Evolutionary conservation across 2,888 invertebrate genomes (phyloP), one percentile per base, ranked within the genome.

Genomic region (Ophion slaviceki): DNA sequence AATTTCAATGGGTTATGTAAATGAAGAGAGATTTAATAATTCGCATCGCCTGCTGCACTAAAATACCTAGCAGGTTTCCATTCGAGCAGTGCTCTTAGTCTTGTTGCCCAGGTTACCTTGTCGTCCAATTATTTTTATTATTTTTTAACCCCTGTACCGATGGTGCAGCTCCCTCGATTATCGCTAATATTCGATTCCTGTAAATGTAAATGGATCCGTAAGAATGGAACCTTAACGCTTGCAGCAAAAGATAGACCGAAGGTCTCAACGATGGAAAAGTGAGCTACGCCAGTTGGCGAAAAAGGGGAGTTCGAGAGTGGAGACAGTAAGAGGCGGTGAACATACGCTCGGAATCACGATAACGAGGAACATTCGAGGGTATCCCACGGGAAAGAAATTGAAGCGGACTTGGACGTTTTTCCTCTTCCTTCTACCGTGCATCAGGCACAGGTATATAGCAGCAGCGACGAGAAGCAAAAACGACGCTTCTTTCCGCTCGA

Each of bases 301-400:
- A 62, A 11, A 28, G 28, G 11, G 62, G n/a, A 64, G 45, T 61
- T 45, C 70, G 71, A 57, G 62, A 77, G 53, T 32, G 76, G 53
- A 57, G 67, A 40, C 11, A 47, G 67, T 14, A 40, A 32, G 53
- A n/a, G 14, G 36, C 10, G 53, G 47, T 59, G 78, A 77, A 78
- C 62, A 84, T 84, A 67, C 36, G 72, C 79, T 81, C 64, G 76
- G 72, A 87, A 86, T 82, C 82, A 72, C 84, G 86, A 85, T 85
- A 83, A 86, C 80, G 85, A 85, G 86, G 78, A 66, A 62, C 45
- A 80, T 81, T 86, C 81, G 82, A 71, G 74, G 68, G 74, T 62
- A 82, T 81, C 87, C 72, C 84, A 40, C 72, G 81, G 62, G 86
- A 82, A 66, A 77, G 80, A 85, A 85, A 85, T 87, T 86, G 86